phyloP scores from a whole-genome alignment of 2,113 vertebrate genomes.

The Potamarius usumacintae region DNA sequence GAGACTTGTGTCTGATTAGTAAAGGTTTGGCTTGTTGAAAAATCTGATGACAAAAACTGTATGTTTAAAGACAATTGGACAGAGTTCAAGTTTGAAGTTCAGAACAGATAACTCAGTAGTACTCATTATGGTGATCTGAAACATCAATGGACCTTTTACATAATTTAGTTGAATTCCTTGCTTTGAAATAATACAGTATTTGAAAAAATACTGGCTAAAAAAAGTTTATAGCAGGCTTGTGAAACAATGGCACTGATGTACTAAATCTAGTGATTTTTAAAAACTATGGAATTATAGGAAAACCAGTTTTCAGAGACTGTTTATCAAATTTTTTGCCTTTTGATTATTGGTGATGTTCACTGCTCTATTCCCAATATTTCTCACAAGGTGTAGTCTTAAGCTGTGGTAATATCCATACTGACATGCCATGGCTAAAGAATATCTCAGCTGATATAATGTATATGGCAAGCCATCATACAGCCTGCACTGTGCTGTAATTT shows the following conservation, averaged over 20 bases:
- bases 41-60: no score
- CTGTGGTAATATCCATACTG: not conserved
- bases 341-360: not conserved
- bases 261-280: not conserved
- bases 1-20: not conserved
- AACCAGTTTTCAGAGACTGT: not conserved
- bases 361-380: not conserved
- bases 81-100: not conserved
- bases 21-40: not conserved
- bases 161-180: not conserved
- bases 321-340: not conserved
- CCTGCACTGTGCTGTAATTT: constrained; percentile 31
- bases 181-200: not conserved
- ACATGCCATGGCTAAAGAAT: not conserved
- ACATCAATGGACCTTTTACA: not conserved
- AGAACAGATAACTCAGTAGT: not conserved
- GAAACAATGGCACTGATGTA: not conserved
- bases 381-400: not conserved
- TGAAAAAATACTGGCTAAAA: not conserved
- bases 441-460: constrained; percentile 2
- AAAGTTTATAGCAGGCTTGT: not conserved
- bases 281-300: not conserved
- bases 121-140: not conserved
- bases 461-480: not conserved
- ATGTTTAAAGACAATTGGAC: not conserved